These are phyloP conservation scores for Ctenomys sociabilis DNA, from an alignment of 2,113 vertebrate species.

Conservation along the genomic window DNA sequence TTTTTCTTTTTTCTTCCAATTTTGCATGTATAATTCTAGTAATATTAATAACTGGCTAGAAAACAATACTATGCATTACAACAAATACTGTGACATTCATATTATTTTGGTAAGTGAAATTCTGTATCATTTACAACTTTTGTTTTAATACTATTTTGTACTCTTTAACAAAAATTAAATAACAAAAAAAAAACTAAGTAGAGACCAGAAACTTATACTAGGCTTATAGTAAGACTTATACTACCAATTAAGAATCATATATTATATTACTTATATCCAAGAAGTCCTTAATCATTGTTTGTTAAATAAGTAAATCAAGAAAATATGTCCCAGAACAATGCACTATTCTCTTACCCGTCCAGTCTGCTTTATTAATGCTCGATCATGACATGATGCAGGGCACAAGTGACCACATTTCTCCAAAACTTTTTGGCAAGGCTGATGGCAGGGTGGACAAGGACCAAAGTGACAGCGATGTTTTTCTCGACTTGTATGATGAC, in stretches of 20 bases:
- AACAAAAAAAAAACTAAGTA: too few relatives aligned
- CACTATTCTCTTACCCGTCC: constrained; percentile 84
- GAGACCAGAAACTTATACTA: neutral
- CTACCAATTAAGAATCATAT: neutral
- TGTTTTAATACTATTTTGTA: too few relatives aligned
- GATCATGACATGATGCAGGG: constrained; percentile 90
- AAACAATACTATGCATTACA: too few relatives aligned
- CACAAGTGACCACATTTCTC: constrained; percentile 86
- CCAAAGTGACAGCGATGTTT: constrained; percentile 92
- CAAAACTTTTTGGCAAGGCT: constrained; percentile 87
- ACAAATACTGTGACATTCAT: too few relatives aligned
- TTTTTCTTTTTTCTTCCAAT: too few relatives aligned
- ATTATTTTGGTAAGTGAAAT: too few relatives aligned
- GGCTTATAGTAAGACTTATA: neutral
- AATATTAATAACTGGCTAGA: too few relatives aligned
- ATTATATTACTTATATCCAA: neutral
- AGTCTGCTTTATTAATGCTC: constrained; percentile 90
- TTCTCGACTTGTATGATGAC: constrained; percentile 90
- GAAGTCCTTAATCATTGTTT: neutral
- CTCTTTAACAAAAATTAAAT: too few relatives aligned
- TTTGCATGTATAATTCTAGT: too few relatives aligned
- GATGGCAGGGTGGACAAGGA: constrained; percentile 89
- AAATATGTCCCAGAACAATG: neutral
- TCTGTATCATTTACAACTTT: too few relatives aligned
- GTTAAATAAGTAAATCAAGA: constrained; percentile 19